Evolutionary conservation across 2,888 invertebrate genomes (phyloP).

Genomic region (Dendrolimus pini): DNA sequence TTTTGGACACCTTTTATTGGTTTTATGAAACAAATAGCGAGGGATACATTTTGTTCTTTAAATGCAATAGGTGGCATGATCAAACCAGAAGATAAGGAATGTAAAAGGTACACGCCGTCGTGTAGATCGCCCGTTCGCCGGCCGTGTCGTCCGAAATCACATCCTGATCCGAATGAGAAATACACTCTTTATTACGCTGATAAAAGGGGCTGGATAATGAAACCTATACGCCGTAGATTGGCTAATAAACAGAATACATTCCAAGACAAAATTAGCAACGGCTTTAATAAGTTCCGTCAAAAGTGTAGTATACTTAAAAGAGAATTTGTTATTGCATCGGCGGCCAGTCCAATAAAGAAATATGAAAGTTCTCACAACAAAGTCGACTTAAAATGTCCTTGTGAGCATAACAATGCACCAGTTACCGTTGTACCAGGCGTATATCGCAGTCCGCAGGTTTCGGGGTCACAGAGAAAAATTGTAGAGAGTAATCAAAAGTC

Average conservation of each 20-base stretch:
- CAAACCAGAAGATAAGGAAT: background rate
- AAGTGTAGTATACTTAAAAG: too few species aligned
- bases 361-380: too few species aligned
- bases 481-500: background rate
- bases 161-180: constrained; percentile 25
- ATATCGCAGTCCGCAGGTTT: background rate
- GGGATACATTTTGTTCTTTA: background rate
- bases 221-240: constrained; percentile 19
- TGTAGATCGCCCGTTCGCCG: constrained; percentile 1
- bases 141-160: constrained; percentile 2
- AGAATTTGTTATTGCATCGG: too few species aligned
- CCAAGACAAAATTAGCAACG: too few species aligned
- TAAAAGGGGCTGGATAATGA: constrained; percentile 38
- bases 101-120: background rate
- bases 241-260: too few species aligned
- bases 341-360: too few species aligned
- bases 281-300: too few species aligned
- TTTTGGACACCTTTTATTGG: background rate
- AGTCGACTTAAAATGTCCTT: too few species aligned
- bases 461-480: background rate
- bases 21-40: background rate
- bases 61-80: background rate
- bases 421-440: too few species aligned
- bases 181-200: constrained; percentile 27
- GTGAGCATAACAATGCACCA: too few species aligned